Evolutionary conservation across 2,113 vertebrate species (phyloP), one percentile per base, ranked within the genome.

Genomic region (Chelonoidis abingdonii): DNA sequence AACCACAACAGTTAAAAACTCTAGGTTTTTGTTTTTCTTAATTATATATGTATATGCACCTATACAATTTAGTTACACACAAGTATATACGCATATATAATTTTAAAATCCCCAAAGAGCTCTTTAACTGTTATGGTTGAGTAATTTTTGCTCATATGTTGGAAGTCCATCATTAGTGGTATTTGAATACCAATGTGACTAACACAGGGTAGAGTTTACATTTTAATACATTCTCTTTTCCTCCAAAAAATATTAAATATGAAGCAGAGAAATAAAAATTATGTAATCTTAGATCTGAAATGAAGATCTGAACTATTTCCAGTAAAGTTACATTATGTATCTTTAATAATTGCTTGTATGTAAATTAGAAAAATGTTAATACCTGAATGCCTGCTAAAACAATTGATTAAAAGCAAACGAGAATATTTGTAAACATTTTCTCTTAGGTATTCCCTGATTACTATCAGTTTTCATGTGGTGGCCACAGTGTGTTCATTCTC

Each of bases 261-360:
- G 41, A 84, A 95, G 89, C 62, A 94, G 94, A 97, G 89, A 96
- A 83, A 88, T 35, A 41, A 90, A 96, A 95, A 94, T 93, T 86
- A 96, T 90, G 53, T 82, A 84, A 85, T 47, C 62, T 80, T 83
- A 47, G 35, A 90, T 83, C 72, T 88, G 52, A 95, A 94, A 72
- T 29, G 80, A 97, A 93, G 91, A 91, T 93, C 72, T 97, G 95
- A 97, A 95, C 79, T 89, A 91, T 50, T 97, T 86, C 54, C 95
- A 91, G 82, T 86, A 44, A 95, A 35, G 52, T 84, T 95, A 93
- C 95, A 89, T n/a, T 90, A 57, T 94, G 92, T 38, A 94, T 92
- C 79, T 96, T 97, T 76, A 94, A 81, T 83, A 97, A 95, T 84
- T 80, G 4, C 3, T 78, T 92, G 91, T 41, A 93, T 69, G 93